phyloP scores from a whole-genome alignment of 2,888 invertebrate genomes.

The Pterostichus niger region DNA sequence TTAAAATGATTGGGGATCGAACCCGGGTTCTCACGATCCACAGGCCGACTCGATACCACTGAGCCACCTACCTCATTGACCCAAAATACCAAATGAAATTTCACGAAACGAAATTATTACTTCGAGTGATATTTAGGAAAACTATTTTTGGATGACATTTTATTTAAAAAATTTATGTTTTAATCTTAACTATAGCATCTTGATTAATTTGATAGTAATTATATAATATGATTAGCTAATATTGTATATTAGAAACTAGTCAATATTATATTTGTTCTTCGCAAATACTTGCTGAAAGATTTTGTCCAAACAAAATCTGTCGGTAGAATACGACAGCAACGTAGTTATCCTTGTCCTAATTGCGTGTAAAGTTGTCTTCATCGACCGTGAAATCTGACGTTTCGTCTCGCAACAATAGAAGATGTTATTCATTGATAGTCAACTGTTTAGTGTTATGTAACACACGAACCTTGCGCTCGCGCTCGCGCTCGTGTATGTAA shows the following conservation, averaged over 20 bases:
- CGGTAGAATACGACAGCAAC: not conserved
- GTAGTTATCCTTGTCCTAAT: slow-evolving; percentile 51
- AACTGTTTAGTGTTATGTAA: slow-evolving; percentile 26
- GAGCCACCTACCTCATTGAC: no score
- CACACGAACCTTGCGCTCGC: slow-evolving; percentile 8
- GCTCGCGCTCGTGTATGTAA: not conserved
- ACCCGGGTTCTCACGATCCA: no score
- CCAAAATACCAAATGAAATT: no score
- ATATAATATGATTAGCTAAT: no score
- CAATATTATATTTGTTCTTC: not conserved
- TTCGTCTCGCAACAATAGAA: slow-evolving; percentile 15
- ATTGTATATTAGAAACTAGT: not conserved
- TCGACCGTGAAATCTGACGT: slow-evolving; percentile 55
- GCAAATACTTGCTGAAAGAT: not conserved
- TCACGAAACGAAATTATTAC: no score
- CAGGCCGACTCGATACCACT: no score
- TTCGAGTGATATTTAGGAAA: no score
- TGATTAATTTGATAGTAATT: no score
- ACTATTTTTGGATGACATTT: no score
- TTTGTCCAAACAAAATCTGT: not conserved
- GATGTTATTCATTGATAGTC: slow-evolving; percentile 20
- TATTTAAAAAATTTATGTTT: no score
- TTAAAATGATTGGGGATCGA: no score
- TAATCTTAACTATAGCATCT: no score
- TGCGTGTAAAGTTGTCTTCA: slow-evolving; percentile 36